Conservation (phyloP, 2,888 invertebrate species). For the Tipula confusa region DNA sequence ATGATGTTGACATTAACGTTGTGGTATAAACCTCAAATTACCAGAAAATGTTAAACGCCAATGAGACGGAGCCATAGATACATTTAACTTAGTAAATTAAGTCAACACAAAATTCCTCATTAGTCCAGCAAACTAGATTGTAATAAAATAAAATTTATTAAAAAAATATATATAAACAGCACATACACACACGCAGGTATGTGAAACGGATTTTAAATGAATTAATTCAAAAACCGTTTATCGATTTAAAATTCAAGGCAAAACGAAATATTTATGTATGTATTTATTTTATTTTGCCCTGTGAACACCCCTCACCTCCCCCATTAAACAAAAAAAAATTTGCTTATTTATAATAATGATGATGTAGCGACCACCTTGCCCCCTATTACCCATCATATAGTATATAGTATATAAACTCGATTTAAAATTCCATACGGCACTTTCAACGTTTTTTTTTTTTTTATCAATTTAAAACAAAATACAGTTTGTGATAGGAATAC, state of each 20-base stretch:
- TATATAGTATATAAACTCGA: not conserved
- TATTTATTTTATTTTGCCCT: not conserved
- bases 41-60: too few species aligned
- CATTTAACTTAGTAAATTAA: too few species aligned
- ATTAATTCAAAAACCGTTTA: not conserved
- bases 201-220: not conserved
- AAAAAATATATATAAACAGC: too few species aligned
- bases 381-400: not conserved
- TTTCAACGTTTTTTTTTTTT: not conserved
- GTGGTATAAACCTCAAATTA: too few species aligned
- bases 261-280: not conserved
- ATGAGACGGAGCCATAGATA: too few species aligned
- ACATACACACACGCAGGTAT: too few species aligned
- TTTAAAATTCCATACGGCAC: not conserved
- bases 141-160: too few species aligned
- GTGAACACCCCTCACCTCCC: not conserved
- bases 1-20: too few species aligned
- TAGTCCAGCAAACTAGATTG: too few species aligned
- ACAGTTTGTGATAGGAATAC: slow-evolving; percentile 12
- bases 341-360: not conserved
- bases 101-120: too few species aligned
- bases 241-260: not conserved
- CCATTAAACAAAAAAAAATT: not conserved
- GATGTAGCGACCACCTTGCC: not conserved
- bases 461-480: not conserved